phyloP scores from a whole-genome alignment of 2,113 vertebrate species.

The Spea bombifrons region DNA sequence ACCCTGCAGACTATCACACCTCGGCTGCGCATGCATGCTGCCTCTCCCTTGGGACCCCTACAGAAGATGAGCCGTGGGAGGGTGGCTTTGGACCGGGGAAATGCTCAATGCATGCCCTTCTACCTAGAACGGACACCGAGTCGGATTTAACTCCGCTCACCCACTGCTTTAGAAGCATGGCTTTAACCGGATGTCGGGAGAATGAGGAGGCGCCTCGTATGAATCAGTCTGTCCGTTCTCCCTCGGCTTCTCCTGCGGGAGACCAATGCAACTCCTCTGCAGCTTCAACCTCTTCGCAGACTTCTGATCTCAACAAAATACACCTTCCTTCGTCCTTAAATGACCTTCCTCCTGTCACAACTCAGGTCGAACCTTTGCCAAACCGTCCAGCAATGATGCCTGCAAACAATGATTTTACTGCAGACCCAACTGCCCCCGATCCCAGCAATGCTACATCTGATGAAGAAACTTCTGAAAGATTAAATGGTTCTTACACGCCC shows the following conservation, averaged over 20 bases:
- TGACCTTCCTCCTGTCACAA: slow-evolving; percentile 13
- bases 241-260: neutral
- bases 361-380: slow-evolving; percentile 6
- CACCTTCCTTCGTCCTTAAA: neutral
- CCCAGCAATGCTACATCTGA: neutral
- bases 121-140: slow-evolving; percentile 2
- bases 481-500: too few relatives aligned
- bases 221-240: neutral
- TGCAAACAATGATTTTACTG: neutral
- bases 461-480: too few relatives aligned
- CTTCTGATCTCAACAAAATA: neutral
- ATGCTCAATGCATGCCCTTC: slow-evolving; percentile 45
- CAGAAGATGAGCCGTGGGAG: slow-evolving; percentile 29
- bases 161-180: slow-evolving; percentile 29
- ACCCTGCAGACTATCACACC: neutral
- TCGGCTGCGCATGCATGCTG: slow-evolving; percentile 17
- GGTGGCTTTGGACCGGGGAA: neutral
- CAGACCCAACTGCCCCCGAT: neutral
- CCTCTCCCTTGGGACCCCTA: slow-evolving; percentile 34
- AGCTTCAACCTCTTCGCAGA: neutral
- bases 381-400: neutral
- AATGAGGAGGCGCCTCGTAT: slow-evolving; percentile 40
- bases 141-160: slow-evolving; percentile 37
- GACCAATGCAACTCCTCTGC: neutral
- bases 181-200: neutral